Evolutionary conservation across 1,140 invertebrate genomes (phyloP).

Genomic region (Drosophila ogumai): DNA sequence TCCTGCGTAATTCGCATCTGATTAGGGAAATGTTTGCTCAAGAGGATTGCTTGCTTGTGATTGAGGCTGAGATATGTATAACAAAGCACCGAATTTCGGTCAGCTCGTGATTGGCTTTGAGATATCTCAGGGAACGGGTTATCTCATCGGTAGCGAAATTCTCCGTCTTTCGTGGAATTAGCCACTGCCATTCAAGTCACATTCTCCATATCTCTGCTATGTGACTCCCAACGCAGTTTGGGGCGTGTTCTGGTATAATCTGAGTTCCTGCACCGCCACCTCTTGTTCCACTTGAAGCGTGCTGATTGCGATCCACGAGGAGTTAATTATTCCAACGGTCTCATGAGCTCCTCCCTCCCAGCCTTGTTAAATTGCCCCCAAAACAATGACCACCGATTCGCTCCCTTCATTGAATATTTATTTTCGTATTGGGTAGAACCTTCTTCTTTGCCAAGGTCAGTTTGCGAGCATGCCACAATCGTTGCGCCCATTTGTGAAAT

Average conservation of each 20-base stretch:
- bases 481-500: constrained; percentile 69
- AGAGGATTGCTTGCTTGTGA: constrained; percentile 30
- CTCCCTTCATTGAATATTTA: neutral
- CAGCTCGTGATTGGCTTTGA: constrained; percentile 26
- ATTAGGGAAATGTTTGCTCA: constrained; percentile 36
- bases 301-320: constrained; percentile 17
- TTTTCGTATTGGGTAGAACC: constrained; percentile 6
- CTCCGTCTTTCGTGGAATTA: constrained; percentile 31
- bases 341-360: constrained; percentile 18
- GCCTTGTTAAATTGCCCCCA: constrained; percentile 22
- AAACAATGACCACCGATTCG: neutral
- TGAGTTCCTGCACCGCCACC: constrained; percentile 4
- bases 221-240: constrained; percentile 26
- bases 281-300: constrained; percentile 6
- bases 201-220: constrained; percentile 11
- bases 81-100: constrained; percentile 14
- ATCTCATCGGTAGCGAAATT: constrained; percentile 31
- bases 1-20: constrained; percentile 27
- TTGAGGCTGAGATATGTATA: constrained; percentile 17
- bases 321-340: constrained; percentile 18
- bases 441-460: constrained; percentile 30
- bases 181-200: constrained; percentile 13
- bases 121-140: constrained; percentile 24
- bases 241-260: constrained; percentile 13
- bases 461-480: constrained; percentile 23